A percentile compares a stretch with the other conserved stretches of the same genome.
These are phyloP conservation scores for Myotis planiceps DNA, from an alignment of 2,797 vertebrate genomes.

Conservation along the genomic window DNA sequence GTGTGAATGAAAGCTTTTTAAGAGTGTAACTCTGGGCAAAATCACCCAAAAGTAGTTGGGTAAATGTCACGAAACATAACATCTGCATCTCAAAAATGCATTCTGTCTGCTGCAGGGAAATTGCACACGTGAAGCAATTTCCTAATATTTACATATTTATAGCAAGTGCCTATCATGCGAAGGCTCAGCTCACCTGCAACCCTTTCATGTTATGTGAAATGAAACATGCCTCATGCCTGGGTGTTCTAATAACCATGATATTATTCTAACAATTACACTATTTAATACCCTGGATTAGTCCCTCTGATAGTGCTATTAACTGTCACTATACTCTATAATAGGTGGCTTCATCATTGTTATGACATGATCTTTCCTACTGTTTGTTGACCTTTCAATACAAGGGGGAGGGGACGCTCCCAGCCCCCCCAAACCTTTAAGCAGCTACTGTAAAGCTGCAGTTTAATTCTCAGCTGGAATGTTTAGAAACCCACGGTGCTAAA, in stretches of 20 bases:
- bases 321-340: slow-evolving; percentile 87
- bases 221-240: slow-evolving; percentile 81
- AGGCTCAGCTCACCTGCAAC: not conserved
- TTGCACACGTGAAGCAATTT: slow-evolving; percentile 36
- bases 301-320: slow-evolving; percentile 87
- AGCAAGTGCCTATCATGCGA: not conserved
- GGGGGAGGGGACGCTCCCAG: slow-evolving; percentile 88
- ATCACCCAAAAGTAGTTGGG: slow-evolving; percentile 49
- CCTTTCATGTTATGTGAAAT: slow-evolving; percentile 68
- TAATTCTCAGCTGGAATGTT: slow-evolving; percentile 93
- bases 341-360: slow-evolving; percentile 90
- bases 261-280: slow-evolving; percentile 87
- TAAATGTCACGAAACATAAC: slow-evolving; percentile 70
- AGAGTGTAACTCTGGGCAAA: slow-evolving; percentile 57
- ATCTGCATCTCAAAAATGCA: slow-evolving; percentile 32
- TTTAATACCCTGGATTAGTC: slow-evolving; percentile 89
- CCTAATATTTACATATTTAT: slow-evolving; percentile 78
- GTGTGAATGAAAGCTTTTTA: slow-evolving; percentile 59
- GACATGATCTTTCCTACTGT: slow-evolving; percentile 91
- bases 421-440: slow-evolving; percentile 89
- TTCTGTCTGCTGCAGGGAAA: slow-evolving; percentile 24
- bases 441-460: slow-evolving; percentile 91
- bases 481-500: slow-evolving; percentile 92
- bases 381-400: slow-evolving; percentile 91
- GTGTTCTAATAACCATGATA: slow-evolving; percentile 86